These are phyloP conservation scores for Alca torda DNA, from an alignment of 2,797 vertebrate genomes.

Conservation along the genomic window DNA sequence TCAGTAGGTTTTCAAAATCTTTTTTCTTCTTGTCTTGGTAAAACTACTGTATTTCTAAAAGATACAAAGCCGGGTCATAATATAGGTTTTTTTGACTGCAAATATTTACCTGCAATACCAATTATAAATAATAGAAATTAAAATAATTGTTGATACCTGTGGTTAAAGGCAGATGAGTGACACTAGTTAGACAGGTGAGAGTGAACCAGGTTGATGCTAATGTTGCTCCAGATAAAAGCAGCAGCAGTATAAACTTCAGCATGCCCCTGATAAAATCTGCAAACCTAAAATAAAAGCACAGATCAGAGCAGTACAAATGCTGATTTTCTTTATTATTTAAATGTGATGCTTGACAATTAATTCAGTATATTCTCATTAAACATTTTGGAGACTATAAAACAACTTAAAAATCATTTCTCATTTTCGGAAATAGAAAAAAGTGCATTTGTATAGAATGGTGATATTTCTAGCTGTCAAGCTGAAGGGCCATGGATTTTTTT, in stretches of 20 bases:
- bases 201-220: constrained; percentile 96
- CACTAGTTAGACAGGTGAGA: constrained; percentile 88
- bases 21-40: background rate
- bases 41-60: background rate
- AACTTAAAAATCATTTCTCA: background rate
- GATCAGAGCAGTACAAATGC: constrained; percentile 14
- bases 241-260: constrained; percentile 95
- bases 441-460: background rate
- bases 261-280: constrained; percentile 96
- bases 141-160: constrained; percentile 79
- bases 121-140: background rate
- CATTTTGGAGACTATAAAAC: background rate
- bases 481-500: background rate
- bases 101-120: background rate
- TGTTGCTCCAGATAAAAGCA: constrained; percentile 93
- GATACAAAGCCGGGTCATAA: background rate
- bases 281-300: constrained; percentile 82
- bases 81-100: background rate
- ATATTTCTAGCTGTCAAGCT: constrained; percentile 6
- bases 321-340: constrained; percentile 1
- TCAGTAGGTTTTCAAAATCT: background rate
- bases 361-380: background rate
- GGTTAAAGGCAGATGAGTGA: constrained; percentile 94
- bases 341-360: constrained; percentile 24
- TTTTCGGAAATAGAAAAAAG: constrained; percentile 14